Conservation (phyloP, 53 echinoderm and acorn worm genomes). For the Patiria pectinifera region DNA sequence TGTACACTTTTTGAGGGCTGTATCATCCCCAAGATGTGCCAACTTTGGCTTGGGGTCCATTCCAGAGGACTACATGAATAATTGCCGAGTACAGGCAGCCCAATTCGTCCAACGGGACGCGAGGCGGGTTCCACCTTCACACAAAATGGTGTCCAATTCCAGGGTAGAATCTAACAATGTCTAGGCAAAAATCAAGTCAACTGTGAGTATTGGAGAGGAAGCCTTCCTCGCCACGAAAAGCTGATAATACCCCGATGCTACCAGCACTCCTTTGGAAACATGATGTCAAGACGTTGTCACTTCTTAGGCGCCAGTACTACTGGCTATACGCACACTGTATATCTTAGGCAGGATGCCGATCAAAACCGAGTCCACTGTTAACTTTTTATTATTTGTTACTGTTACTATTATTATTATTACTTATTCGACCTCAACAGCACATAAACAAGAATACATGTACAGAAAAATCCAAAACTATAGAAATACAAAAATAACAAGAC, state of each 20-base stretch:
- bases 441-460: constrained; percentile 8
- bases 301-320: constrained; percentile 29
- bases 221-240: background rate
- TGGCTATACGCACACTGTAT: constrained; percentile 20
- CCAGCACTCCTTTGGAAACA: constrained; percentile 19
- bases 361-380: constrained; percentile 48
- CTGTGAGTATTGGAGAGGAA: no score
- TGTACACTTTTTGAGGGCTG: constrained; percentile 6
- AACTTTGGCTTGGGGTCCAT: constrained; percentile 59
- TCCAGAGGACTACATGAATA: constrained; percentile 48
- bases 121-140: constrained; percentile 65
- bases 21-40: constrained; percentile 7
- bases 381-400: no score
- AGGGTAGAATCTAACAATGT: constrained; percentile 49
- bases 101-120: constrained; percentile 52
- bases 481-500: no score
- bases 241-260: constrained; percentile 23
- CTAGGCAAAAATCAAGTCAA: background rate
- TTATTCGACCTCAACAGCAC: no score
- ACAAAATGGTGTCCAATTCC: constrained; percentile 72
- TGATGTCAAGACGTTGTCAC: constrained; percentile 13
- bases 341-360: constrained; percentile 2
- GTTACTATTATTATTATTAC: no score
- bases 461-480: no score
- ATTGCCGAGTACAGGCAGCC: constrained; percentile 58